Percentiles rank a stretch among this genome's conserved stretches.
phyloP scores from a whole-genome alignment of 2,888 invertebrate species.

The Folsomia manolachei region DNA sequence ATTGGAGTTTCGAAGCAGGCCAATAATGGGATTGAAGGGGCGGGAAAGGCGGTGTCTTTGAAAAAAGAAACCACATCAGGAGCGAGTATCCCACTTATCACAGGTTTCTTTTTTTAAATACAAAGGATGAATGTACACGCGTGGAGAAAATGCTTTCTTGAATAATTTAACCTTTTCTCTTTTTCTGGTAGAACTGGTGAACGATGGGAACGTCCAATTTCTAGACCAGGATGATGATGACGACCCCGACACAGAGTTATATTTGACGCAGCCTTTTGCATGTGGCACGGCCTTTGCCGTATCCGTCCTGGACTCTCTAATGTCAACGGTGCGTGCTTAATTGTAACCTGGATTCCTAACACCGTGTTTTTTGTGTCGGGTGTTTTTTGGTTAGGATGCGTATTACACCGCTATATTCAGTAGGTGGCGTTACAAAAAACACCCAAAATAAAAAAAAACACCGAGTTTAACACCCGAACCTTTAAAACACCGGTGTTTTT shows the following conservation, averaged over 20 bases:
- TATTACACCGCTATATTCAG: too few relatives aligned
- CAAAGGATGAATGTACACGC: slow-evolving; percentile 57
- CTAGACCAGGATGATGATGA: slow-evolving; percentile 95
- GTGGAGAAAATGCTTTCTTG: too few relatives aligned
- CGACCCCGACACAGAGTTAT: slow-evolving; percentile 99
- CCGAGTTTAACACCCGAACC: too few relatives aligned
- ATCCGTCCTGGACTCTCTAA: slow-evolving; percentile 97
- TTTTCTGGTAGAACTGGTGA: slow-evolving; percentile 74
- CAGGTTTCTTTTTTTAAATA: slow-evolving; percentile 65
- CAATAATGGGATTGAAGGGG: slow-evolving; percentile 51
- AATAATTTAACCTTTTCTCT: background rate
- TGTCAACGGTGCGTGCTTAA: slow-evolving; percentile 96
- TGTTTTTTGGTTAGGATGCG: too few relatives aligned
- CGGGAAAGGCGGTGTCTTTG: slow-evolving; percentile 68
- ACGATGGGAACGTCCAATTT: slow-evolving; percentile 99
- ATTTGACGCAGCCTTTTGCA: slow-evolving; percentile 99
- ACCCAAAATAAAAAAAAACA: too few relatives aligned
- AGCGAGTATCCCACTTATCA: slow-evolving; percentile 99
- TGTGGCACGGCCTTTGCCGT: slow-evolving; percentile 99
- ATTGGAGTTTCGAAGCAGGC: slow-evolving; percentile 72
- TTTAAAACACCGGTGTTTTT: too few relatives aligned
- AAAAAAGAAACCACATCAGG: slow-evolving; percentile 93
- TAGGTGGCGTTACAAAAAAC: too few relatives aligned
- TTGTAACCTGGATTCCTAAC: too few relatives aligned
- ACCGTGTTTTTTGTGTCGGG: too few relatives aligned